Conservation (phyloP, 2,888 invertebrate genomes). For the Drosophila crucigera region DNA sequence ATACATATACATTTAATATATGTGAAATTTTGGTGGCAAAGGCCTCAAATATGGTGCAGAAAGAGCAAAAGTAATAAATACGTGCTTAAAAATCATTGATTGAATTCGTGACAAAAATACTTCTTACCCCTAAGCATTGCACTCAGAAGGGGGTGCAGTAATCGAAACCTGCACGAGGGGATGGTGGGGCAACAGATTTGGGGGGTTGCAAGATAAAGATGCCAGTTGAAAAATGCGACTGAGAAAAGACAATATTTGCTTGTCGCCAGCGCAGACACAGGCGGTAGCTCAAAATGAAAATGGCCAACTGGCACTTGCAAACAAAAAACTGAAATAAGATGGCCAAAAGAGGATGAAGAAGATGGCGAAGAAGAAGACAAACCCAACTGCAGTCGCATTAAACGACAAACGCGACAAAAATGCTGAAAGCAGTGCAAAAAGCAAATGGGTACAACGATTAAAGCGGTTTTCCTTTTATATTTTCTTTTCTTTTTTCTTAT, state of each 20-base stretch:
- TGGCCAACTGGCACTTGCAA: slow-evolving; percentile 46
- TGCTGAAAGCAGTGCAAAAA: slow-evolving; percentile 27
- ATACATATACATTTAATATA: slow-evolving; percentile 5
- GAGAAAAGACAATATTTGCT: slow-evolving; percentile 77
- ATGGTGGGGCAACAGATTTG: neutral
- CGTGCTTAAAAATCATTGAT: slow-evolving; percentile 79
- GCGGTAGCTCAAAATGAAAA: slow-evolving; percentile 61
- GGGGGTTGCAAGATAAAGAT: slow-evolving; percentile 18
- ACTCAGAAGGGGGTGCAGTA: slow-evolving; percentile 22
- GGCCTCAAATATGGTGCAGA: slow-evolving; percentile 46
- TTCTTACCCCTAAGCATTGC: slow-evolving; percentile 10
- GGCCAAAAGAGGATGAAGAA: slow-evolving; percentile 26
- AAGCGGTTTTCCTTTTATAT: slow-evolving; percentile 9
- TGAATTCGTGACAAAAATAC: slow-evolving; percentile 80
- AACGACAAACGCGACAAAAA: slow-evolving; percentile 55
- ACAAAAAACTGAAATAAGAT: slow-evolving; percentile 57
- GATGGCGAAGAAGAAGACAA: slow-evolving; percentile 8
- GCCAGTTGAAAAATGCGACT: slow-evolving; percentile 69
- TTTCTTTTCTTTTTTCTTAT: neutral
- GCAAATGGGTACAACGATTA: slow-evolving; percentile 23
- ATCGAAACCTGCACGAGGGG: neutral
- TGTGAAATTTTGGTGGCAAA: neutral
- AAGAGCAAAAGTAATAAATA: slow-evolving; percentile 76
- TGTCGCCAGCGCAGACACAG: slow-evolving; percentile 50
- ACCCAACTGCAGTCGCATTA: slow-evolving; percentile 53